These are phyloP conservation scores for Peromyscus attwateri DNA, from an alignment of 2,797 vertebrate genomes.

Conservation along the genomic window DNA sequence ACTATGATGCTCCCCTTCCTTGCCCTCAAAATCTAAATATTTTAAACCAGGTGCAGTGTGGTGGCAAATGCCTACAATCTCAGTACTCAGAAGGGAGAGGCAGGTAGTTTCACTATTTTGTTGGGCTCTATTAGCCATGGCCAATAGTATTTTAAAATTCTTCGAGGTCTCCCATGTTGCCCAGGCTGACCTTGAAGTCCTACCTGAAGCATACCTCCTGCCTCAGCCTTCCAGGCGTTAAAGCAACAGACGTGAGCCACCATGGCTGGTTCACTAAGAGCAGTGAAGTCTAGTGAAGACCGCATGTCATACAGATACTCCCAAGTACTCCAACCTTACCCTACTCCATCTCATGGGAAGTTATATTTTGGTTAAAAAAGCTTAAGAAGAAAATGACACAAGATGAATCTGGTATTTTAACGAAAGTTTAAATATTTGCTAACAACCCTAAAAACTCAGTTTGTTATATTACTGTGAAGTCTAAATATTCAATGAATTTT, in stretches of 20 bases:
- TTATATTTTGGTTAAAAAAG: slow-evolving; percentile 44
- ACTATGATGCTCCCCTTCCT: not conserved
- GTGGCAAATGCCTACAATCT: not conserved
- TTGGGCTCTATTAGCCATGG: not conserved
- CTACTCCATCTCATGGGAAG: slow-evolving; percentile 44
- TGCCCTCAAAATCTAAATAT: not conserved
- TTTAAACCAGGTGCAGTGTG: not conserved
- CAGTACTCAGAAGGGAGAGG: not conserved
- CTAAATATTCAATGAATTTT: slow-evolving; percentile 18
- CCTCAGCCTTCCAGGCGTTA: not conserved
- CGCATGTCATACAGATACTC: not conserved
- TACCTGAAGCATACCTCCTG: not conserved
- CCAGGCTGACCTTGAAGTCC: not conserved
- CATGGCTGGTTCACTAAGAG: not conserved
- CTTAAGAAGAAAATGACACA: slow-evolving; percentile 53
- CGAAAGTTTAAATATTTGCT: not conserved
- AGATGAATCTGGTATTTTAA: slow-evolving; percentile 37
- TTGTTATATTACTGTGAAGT: slow-evolving; percentile 21
- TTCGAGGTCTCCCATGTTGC: not conserved
- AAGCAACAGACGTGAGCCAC: not conserved
- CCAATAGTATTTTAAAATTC: not conserved
- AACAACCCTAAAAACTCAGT: slow-evolving; percentile 34
- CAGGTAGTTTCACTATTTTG: not conserved
- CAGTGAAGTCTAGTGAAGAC: not conserved
- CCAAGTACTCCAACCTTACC: not conserved